phyloP scores from a whole-genome alignment of 2,113 vertebrate species.

The Cyphomyrus discorhynchus region DNA sequence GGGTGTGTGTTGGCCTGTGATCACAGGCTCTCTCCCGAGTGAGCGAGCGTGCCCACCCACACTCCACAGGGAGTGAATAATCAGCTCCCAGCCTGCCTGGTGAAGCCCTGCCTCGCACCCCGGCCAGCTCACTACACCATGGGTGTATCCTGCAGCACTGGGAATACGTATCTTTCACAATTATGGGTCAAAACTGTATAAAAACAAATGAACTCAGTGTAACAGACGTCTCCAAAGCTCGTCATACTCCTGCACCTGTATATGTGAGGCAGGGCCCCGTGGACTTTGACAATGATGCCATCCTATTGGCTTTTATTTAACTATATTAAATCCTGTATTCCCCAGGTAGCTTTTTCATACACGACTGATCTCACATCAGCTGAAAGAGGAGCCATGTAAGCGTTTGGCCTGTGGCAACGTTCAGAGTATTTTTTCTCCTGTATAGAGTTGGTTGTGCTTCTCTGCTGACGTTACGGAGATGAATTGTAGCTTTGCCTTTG shows the following conservation, averaged over 20 bases:
- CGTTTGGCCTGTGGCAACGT: not conserved
- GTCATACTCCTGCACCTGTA: not conserved
- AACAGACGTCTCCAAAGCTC: not conserved
- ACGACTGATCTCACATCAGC: not conserved
- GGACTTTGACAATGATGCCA: not conserved
- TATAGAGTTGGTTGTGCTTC: not conserved
- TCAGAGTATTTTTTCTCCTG: not conserved
- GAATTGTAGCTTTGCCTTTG: not conserved
- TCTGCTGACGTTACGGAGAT: not conserved
- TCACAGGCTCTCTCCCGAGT: too few relatives aligned
- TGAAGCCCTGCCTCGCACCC: not conserved
- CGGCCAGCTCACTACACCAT: not conserved
- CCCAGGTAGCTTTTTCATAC: not conserved
- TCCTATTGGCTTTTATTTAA: not conserved
- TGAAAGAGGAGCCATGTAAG: not conserved
- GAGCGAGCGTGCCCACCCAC: not conserved
- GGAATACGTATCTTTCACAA: not conserved
- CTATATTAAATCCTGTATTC: not conserved
- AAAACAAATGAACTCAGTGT: not conserved
- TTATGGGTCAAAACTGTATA: not conserved
- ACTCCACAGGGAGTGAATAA: not conserved
- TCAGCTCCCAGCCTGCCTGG: not conserved
- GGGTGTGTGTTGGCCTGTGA: too few relatives aligned
- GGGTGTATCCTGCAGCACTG: not conserved
- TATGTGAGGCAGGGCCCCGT: not conserved